A percentile compares a stretch with the other conserved stretches of the same genome.
phyloP scores from a whole-genome alignment of 2,888 invertebrate species.

The Pasiphila rectangulata region DNA sequence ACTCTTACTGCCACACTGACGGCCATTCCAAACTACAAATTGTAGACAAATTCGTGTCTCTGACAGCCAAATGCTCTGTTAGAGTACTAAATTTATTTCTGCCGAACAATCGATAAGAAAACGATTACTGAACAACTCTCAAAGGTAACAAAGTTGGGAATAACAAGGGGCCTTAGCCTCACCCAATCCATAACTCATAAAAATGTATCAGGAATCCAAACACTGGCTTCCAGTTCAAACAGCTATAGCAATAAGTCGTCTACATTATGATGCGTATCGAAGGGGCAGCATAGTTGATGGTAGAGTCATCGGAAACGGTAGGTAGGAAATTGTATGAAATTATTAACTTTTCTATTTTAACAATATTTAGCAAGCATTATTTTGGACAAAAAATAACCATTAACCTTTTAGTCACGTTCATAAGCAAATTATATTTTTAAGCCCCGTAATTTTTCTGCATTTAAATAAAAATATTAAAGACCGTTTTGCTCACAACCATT shows the following conservation, averaged over 20 bases:
- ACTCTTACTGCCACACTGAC: conserved; percentile 15
- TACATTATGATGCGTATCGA: conserved; percentile 33
- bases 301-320: no score
- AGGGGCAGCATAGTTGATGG: conserved; percentile 14
- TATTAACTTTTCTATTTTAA: no score
- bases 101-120: conserved; percentile 3
- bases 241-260: conserved; percentile 41
- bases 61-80: not conserved
- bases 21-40: conserved; percentile 18
- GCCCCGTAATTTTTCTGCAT: no score
- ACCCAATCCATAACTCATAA: conserved; percentile 76
- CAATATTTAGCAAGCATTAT: no score
- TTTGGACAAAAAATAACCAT: no score
- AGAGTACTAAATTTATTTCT: not conserved
- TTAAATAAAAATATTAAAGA: no score
- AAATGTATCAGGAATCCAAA: conserved; percentile 68
- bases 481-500: no score
- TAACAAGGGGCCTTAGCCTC: conserved; percentile 54
- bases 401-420: no score
- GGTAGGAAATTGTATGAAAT: no score
- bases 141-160: conserved; percentile 48
- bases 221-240: conserved; percentile 56
- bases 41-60: conserved; percentile 8
- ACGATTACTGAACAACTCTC: conserved; percentile 3
- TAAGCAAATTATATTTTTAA: no score